phyloP scores from a whole-genome alignment of 2,797 vertebrate genomes.

The Gallinago nigripennis region DNA sequence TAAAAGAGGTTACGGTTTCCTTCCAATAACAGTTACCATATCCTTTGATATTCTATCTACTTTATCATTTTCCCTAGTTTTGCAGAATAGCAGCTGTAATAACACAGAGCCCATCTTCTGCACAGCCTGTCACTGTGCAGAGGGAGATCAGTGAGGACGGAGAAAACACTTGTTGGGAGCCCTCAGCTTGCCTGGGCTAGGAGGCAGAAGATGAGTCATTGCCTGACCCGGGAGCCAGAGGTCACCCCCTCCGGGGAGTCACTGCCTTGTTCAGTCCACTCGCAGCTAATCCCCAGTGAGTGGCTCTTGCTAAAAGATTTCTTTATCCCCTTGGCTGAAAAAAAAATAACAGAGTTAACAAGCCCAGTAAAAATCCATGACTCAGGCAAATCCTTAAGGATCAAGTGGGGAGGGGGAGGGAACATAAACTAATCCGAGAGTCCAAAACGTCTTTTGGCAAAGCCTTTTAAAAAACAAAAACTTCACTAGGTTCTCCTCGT shows the following conservation, averaged over 20 bases:
- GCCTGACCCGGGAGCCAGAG: slow-evolving; percentile 50
- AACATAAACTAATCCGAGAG: slow-evolving; percentile 46
- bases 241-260: slow-evolving; percentile 58
- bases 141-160: not conserved
- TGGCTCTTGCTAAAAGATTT: slow-evolving; percentile 64
- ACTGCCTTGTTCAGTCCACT: slow-evolving; percentile 52
- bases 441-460: slow-evolving; percentile 54
- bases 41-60: slow-evolving; percentile 66
- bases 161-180: slow-evolving; percentile 53
- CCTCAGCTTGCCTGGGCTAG: slow-evolving; percentile 59
- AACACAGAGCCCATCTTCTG: slow-evolving; percentile 52
- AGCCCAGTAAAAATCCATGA: slow-evolving; percentile 72
- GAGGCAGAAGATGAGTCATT: slow-evolving; percentile 60
- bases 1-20: slow-evolving; percentile 38
- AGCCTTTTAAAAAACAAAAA: slow-evolving; percentile 64
- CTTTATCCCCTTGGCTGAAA: slow-evolving; percentile 60
- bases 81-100: slow-evolving; percentile 58
- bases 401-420: slow-evolving; percentile 47
- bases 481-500: slow-evolving; percentile 50
- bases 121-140: not conserved
- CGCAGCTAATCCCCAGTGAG: slow-evolving; percentile 67
- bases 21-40: slow-evolving; percentile 45
- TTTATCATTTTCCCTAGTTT: slow-evolving; percentile 32
- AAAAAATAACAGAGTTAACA: slow-evolving; percentile 70
- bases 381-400: slow-evolving; percentile 71